A percentile compares a stretch with the other conserved stretches of the same genome.
Evolutionary conservation across 2,113 vertebrate species (phyloP).

Genomic region (Dinomys branickii): DNA sequence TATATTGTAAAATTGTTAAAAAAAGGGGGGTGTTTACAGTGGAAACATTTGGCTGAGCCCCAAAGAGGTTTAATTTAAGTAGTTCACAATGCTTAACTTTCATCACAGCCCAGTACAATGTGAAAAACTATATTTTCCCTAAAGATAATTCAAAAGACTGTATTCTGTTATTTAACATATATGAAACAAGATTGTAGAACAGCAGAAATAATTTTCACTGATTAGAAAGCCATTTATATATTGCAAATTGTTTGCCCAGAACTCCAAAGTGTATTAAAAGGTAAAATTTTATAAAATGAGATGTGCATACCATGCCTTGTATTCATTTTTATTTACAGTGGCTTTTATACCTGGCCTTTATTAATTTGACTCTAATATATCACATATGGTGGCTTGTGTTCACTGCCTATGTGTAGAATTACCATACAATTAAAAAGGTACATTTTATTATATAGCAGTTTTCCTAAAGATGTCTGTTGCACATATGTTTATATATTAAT

Average conservation of each 20-base stretch:
- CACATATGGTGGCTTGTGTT: slow-evolving; percentile 64
- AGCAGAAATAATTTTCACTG: background rate
- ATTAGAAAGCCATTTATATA: slow-evolving; percentile 49
- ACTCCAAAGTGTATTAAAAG: slow-evolving; percentile 46
- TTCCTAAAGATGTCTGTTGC: slow-evolving; percentile 83
- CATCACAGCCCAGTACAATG: slow-evolving; percentile 61
- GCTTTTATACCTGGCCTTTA: slow-evolving; percentile 54
- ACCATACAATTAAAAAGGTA: slow-evolving; percentile 83
- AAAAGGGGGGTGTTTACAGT: slow-evolving; percentile 71
- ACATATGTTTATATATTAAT: slow-evolving; percentile 83
- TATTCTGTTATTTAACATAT: background rate
- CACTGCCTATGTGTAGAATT: slow-evolving; percentile 81
- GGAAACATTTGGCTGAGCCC: slow-evolving; percentile 71
- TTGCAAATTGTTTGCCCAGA: background rate
- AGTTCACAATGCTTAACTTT: slow-evolving; percentile 77
- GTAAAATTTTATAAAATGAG: slow-evolving; percentile 50
- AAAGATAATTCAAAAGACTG: slow-evolving; percentile 42
- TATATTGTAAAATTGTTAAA: slow-evolving; percentile 63
- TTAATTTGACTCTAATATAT: slow-evolving; percentile 52
- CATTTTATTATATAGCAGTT: slow-evolving; percentile 77
- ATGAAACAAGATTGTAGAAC: slow-evolving; percentile 29
- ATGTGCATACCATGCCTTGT: slow-evolving; percentile 44
- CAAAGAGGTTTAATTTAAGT: slow-evolving; percentile 71
- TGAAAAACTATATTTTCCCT: slow-evolving; percentile 66
- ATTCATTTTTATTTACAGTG: slow-evolving; percentile 34